Evolutionary conservation across 2,113 vertebrate species (phyloP).

Genomic region (Ascaphus truei): DNA sequence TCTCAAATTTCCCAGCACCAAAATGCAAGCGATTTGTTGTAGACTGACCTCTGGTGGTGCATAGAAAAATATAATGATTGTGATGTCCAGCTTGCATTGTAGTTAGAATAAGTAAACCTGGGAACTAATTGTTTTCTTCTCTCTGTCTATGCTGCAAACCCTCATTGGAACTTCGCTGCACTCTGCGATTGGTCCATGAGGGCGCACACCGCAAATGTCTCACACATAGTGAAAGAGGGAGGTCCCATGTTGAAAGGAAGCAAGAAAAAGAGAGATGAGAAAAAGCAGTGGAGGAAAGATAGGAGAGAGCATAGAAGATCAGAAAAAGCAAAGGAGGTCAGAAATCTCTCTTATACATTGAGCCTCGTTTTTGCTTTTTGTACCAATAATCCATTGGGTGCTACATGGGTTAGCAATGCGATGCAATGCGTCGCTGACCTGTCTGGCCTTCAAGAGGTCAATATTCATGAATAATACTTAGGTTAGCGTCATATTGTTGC

Average conservation of each 20-base stretch:
- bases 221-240: constrained; percentile 62
- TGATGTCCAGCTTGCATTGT: constrained; percentile 69
- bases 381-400: no score
- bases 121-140: constrained; percentile 58
- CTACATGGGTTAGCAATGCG: no score
- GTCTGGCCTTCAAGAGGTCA: no score
- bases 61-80: constrained; percentile 83
- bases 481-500: no score
- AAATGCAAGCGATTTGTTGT: constrained; percentile 61
- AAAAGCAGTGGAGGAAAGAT: constrained; percentile 72
- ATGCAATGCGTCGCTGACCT: no score
- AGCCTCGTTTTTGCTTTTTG: constrained; percentile 31
- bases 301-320: constrained; percentile 72
- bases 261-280: constrained; percentile 69
- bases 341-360: constrained; percentile 40
- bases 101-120: constrained; percentile 58
- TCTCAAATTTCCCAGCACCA: no score
- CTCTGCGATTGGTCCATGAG: constrained; percentile 77
- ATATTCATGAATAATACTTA: no score
- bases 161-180: constrained; percentile 63
- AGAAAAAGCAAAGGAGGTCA: constrained; percentile 80
- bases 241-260: constrained; percentile 55
- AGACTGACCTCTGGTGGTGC: constrained; percentile 81
- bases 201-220: constrained; percentile 57
- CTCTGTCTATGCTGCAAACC: constrained; percentile 48